Percentiles rank a stretch among this genome's conserved stretches.
phyloP scores from a whole-genome alignment of 1,140 invertebrate genomes.

The Hylaeus volcanicus region DNA sequence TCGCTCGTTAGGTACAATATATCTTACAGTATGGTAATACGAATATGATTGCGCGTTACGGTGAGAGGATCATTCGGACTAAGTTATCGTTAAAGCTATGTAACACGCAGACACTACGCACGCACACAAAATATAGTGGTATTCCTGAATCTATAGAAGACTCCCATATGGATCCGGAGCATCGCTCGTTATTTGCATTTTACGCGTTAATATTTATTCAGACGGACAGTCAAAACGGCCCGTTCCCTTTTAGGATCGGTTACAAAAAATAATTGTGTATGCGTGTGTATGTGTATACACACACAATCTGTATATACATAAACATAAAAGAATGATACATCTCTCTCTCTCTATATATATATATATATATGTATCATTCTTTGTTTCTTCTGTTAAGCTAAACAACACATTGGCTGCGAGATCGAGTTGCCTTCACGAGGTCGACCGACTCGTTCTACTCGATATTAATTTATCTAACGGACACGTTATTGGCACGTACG shows the following conservation, averaged over 20 bases:
- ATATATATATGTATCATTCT: constrained; percentile 45
- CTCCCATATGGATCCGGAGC: constrained; percentile 23
- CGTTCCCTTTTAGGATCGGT: constrained; percentile 55
- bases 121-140: constrained; percentile 64
- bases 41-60: constrained; percentile 74
- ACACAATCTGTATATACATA: neutral
- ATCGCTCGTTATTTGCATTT: constrained; percentile 14
- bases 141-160: constrained; percentile 51
- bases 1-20: constrained; percentile 74
- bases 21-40: constrained; percentile 71
- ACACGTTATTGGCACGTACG: constrained; percentile 76
- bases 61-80: constrained; percentile 63
- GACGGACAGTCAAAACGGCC: constrained; percentile 27
- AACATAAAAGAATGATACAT: too few species aligned
- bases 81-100: constrained; percentile 58
- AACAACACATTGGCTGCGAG: constrained; percentile 47
- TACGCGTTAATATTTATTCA: constrained; percentile 39
- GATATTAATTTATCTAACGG: constrained; percentile 62
- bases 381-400: constrained; percentile 40
- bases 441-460: constrained; percentile 18
- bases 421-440: constrained; percentile 35
- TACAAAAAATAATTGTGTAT: constrained; percentile 77
- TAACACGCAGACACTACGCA: constrained; percentile 55
- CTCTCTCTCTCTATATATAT: neutral
- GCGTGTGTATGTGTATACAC: constrained; percentile 19